A percentile compares a stretch with the other conserved stretches of the same genome.
Conservation (phyloP, 2,113 vertebrate species). For the Peromyscus maniculatus region DNA sequence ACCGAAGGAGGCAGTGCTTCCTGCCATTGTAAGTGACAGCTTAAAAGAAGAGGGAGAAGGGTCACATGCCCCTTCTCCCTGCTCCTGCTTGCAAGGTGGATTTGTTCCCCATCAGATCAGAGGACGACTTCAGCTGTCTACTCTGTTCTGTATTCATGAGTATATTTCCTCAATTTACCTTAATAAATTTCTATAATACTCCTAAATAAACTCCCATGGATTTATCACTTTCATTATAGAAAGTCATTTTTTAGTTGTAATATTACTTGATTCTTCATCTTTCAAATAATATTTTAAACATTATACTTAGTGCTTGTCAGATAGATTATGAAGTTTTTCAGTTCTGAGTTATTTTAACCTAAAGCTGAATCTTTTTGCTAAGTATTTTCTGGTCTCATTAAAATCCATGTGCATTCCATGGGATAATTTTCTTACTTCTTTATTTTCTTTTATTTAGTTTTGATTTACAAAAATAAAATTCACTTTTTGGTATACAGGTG, state of each 20-base stretch:
- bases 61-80: no score
- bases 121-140: no score
- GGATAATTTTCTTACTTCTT: not conserved
- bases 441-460: not conserved
- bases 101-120: no score
- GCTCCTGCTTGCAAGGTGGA: no score
- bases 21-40: no score
- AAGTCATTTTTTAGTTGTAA: not conserved
- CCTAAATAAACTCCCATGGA: no score
- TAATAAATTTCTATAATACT: no score
- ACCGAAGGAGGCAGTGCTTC: no score
- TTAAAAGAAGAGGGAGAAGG: no score
- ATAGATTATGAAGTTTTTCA: not conserved
- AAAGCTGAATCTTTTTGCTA: not conserved
- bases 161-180: no score
- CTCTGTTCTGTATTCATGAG: no score
- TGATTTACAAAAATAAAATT: not conserved
- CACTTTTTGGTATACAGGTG: not conserved
- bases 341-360: not conserved
- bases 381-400: not conserved
- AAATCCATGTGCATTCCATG: not conserved
- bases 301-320: not conserved
- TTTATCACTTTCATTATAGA: not conserved
- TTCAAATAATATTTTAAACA: not conserved
- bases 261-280: not conserved